Conservation (phyloP, 2,797 vertebrate genomes). For the Babyrousa celebensis region DNA sequence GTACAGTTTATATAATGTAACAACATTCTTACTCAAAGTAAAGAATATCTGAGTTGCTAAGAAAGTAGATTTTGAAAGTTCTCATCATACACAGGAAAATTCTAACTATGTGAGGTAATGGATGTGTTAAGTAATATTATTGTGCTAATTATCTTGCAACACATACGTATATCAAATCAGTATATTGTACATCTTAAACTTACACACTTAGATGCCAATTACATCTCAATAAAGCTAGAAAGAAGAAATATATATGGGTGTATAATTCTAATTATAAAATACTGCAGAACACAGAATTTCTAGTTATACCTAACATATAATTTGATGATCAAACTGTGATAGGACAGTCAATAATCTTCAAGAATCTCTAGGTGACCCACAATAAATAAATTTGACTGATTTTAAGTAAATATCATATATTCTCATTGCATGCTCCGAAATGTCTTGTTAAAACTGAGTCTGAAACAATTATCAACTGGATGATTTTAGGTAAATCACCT, state of each 20-base stretch:
- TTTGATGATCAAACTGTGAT: background rate
- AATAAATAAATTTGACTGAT: conserved; percentile 14
- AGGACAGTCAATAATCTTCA: background rate
- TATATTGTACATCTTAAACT: background rate
- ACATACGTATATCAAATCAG: background rate
- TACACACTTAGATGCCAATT: background rate
- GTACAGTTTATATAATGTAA: conserved; percentile 7
- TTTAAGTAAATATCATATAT: background rate
- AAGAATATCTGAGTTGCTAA: background rate
- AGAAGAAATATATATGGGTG: background rate
- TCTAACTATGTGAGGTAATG: background rate
- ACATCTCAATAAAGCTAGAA: background rate
- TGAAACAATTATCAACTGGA: conserved; percentile 13
- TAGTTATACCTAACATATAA: background rate
- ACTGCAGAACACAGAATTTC: background rate
- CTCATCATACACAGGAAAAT: background rate
- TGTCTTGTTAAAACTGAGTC: conserved; percentile 42
- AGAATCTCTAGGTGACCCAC: background rate
- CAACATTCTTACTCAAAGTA: conserved; percentile 22
- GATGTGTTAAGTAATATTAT: background rate
- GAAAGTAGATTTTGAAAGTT: conserved; percentile 15
- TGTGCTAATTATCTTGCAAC: background rate
- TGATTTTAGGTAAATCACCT: background rate
- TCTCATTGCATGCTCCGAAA: background rate
- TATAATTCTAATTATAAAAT: background rate